phyloP scores from a whole-genome alignment of 2,888 invertebrate species.

The Nemoura dubitans region DNA sequence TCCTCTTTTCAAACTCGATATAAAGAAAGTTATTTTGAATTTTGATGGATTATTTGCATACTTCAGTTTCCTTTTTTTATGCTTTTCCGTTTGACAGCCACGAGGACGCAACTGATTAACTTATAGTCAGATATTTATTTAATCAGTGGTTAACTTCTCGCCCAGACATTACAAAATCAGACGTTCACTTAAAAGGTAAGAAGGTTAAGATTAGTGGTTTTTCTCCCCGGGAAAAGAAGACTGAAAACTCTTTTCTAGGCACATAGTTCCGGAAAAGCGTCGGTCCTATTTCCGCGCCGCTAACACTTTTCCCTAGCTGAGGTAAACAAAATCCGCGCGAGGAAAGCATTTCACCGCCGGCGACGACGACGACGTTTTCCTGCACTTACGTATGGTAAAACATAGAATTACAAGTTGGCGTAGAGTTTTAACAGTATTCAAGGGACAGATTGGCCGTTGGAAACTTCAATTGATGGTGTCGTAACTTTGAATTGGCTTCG shows the following conservation, averaged over 20 bases:
- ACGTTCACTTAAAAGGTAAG: no score
- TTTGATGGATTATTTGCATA: no score
- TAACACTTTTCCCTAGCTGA: neutral
- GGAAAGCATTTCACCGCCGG: neutral
- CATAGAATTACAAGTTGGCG: conserved; percentile 38
- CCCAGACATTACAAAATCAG: no score
- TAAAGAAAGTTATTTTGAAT: no score
- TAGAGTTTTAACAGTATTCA: conserved; percentile 39
- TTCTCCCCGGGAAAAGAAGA: neutral
- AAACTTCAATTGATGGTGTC: conserved; percentile 33
- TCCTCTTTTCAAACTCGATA: no score
- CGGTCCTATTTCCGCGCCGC: neutral
- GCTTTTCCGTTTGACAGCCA: no score
- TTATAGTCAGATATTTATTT: no score
- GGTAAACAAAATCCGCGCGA: neutral
- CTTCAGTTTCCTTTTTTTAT: no score
- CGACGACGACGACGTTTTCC: neutral
- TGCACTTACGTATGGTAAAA: conserved; percentile 28
- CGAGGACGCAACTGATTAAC: no score
- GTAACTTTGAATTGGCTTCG: conserved; percentile 42
- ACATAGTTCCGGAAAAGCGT: neutral
- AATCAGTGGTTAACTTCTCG: no score
- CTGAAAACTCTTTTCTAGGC: neutral
- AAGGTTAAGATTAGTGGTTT: neutral
- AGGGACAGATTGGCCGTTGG: conserved; percentile 31